A percentile compares a stretch with the other conserved stretches of the same genome.
These are phyloP conservation scores for Tachina grossa DNA, from an alignment of 2,888 invertebrate genomes.

Conservation along the genomic window DNA sequence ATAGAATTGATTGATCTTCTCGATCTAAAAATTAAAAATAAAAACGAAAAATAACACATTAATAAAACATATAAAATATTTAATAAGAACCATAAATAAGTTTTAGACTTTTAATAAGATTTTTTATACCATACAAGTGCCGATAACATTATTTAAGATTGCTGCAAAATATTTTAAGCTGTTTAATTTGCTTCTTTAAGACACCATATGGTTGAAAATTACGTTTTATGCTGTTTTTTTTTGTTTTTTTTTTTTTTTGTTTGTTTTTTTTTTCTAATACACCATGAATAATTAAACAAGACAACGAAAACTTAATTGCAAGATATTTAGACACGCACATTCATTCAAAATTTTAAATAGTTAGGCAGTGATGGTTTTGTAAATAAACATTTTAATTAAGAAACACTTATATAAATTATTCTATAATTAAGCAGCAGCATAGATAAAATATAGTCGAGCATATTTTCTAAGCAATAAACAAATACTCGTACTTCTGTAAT, in stretches of 20 bases:
- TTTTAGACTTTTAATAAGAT: constrained; percentile 18
- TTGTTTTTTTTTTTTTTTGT: not conserved
- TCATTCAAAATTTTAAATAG: constrained; percentile 57
- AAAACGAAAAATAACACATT: constrained; percentile 40
- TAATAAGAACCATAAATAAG: constrained; percentile 65
- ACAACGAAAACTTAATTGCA: constrained; percentile 56
- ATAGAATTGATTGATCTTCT: constrained; percentile 99
- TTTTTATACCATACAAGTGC: not conserved
- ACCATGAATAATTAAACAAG: constrained; percentile 56
- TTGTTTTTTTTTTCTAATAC: not conserved
- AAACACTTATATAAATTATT: constrained; percentile 27
- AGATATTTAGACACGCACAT: constrained; percentile 64
- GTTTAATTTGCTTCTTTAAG: constrained; percentile 23
- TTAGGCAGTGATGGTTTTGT: constrained; percentile 50
- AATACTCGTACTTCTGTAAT: too few relatives aligned
- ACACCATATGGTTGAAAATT: constrained; percentile 48
- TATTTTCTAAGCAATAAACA: not conserved
- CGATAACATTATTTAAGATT: constrained; percentile 16
- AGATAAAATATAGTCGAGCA: not conserved
- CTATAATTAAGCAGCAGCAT: constrained; percentile 24
- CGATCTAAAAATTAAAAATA: constrained; percentile 87
- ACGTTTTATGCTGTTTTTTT: not conserved
- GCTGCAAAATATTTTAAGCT: constrained; percentile 23
- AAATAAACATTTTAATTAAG: constrained; percentile 61
- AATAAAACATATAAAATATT: constrained; percentile 31